These are phyloP conservation scores for Cyphomyrus discorhynchus DNA, from an alignment of 2,113 vertebrate genomes.

Conservation along the genomic window DNA sequence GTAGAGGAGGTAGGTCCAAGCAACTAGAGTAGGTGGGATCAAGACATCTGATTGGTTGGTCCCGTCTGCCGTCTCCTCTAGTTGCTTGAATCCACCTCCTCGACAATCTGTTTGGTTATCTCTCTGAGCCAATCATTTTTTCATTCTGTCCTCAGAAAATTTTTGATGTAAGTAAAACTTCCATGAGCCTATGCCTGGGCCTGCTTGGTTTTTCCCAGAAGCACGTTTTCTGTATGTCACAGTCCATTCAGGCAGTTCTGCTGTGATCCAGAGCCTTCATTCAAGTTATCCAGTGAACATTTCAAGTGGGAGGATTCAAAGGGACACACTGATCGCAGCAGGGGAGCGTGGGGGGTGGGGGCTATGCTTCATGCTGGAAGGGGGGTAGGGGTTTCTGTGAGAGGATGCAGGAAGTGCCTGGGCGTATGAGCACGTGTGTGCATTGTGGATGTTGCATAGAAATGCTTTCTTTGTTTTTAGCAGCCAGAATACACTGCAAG, in stretches of 20 bases:
- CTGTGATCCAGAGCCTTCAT: not conserved
- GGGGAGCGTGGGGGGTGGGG: not conserved
- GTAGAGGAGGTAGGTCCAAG: not conserved
- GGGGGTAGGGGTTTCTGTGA: not conserved
- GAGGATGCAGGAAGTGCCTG: not conserved
- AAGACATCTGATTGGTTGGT: not conserved
- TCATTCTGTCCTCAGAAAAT: not conserved
- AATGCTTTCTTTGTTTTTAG: not conserved
- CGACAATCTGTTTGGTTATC: not conserved
- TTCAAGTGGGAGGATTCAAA: not conserved
- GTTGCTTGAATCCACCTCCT: not conserved
- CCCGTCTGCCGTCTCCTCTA: not conserved
- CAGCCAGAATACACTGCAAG: not conserved
- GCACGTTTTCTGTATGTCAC: not conserved
- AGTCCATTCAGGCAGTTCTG: not conserved
- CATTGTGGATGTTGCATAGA: not conserved
- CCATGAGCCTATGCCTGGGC: not conserved
- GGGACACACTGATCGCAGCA: not conserved
- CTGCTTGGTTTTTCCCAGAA: not conserved
- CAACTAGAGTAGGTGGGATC: not conserved
- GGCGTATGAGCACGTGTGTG: not conserved
- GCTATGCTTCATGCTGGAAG: not conserved
- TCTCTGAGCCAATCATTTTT: not conserved
- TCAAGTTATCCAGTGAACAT: not conserved
- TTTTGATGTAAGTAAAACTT: not conserved